Evolutionary conservation across 2,113 vertebrate species (phyloP).

Genomic region (Atractosteus spatula): DNA sequence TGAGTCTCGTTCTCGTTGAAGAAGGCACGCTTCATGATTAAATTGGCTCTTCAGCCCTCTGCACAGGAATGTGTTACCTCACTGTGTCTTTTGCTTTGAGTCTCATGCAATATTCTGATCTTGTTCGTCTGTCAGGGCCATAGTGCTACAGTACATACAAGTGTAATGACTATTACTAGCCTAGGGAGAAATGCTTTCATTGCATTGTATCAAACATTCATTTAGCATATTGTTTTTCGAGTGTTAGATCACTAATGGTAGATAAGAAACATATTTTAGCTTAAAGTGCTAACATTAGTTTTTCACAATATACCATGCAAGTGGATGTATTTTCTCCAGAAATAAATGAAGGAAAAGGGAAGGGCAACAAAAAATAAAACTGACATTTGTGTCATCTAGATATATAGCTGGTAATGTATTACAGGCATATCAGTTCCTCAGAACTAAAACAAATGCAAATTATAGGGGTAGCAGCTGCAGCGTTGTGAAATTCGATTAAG

Average conservation of each 20-base stretch:
- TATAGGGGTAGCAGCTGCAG: constrained; percentile 21
- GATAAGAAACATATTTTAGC: too few species aligned
- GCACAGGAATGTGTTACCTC: background rate
- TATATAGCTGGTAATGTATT: constrained; percentile 6
- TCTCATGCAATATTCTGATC: background rate
- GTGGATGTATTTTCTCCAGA: constrained; percentile 9
- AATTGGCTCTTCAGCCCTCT: too few species aligned
- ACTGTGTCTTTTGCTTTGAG: background rate
- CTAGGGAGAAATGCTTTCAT: too few species aligned
- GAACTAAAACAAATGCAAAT: constrained; percentile 21
- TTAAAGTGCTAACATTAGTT: background rate
- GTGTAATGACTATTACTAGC: too few species aligned
- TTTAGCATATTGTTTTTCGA: too few species aligned
- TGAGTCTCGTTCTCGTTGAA: too few species aligned
- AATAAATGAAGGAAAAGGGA: constrained; percentile 9
- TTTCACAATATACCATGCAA: background rate
- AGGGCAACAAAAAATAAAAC: constrained; percentile 12
- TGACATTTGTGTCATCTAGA: background rate
- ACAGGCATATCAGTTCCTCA: constrained; percentile 2
- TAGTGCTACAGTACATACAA: too few species aligned
- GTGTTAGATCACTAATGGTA: too few species aligned
- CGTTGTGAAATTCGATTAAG: constrained; percentile 22
- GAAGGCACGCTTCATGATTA: too few species aligned
- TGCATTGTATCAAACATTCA: too few species aligned
- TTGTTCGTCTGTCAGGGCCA: background rate